These are phyloP conservation scores for Cataglyphis rosenhaueri DNA, from an alignment of 2,888 invertebrate genomes.

Conservation along the genomic window DNA sequence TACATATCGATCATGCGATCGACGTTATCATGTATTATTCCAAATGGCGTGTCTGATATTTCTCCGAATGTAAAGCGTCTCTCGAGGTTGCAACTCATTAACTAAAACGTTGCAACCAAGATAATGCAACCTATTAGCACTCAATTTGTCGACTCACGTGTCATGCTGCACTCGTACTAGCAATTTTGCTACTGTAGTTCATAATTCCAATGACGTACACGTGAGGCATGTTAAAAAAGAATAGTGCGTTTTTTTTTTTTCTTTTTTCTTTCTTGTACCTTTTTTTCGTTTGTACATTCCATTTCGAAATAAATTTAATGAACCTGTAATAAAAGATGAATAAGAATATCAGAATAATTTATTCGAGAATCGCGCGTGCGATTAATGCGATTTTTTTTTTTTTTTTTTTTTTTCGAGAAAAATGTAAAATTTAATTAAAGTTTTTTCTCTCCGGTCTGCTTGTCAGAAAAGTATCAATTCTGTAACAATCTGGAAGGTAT, in stretches of 20 bases:
- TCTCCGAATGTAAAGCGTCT: background rate
- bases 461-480: background rate
- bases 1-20: background rate
- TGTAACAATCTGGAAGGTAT: background rate
- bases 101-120: background rate
- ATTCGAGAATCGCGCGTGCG: background rate
- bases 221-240: background rate
- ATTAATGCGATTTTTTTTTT: background rate
- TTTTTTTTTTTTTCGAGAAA: background rate
- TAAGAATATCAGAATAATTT: background rate
- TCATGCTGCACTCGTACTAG: background rate
- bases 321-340: background rate
- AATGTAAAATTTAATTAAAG: background rate
- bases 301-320: background rate
- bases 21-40: background rate
- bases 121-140: conserved; percentile 19
- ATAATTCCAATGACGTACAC: background rate
- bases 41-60: conserved; percentile 8
- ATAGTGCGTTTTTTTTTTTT: background rate
- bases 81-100: background rate
- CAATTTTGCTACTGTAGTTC: background rate
- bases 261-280: background rate
- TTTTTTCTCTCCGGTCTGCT: background rate
- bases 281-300: background rate
- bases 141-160: background rate